Evolutionary conservation across 2,113 vertebrate species (phyloP), one percentile per base, ranked within the genome.

Genomic region (Ursus arctos): DNA sequence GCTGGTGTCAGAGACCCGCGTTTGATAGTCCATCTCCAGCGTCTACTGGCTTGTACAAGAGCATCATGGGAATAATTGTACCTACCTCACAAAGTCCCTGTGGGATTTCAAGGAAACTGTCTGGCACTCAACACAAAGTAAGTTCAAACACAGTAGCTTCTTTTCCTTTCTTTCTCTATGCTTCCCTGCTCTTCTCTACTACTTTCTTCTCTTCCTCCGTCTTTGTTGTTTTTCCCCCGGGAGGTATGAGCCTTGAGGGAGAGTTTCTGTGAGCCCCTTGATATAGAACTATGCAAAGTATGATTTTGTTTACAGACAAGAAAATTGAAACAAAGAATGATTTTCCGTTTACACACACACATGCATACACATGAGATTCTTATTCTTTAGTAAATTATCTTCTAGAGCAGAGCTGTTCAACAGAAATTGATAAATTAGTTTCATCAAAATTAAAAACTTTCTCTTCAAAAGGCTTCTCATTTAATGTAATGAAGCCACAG

Each of bases 361-460:
- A 72, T 72, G 33, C 36, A 74, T 51, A 51, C 15, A 40, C 36
- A 40, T 24, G 53, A 63, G 51, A 51, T 59, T 84, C 12, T 80
- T 13, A 91, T 86, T 93, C 16, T 77, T 53, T 83, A n/a, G 18
- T 33, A 88, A 97, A 88, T 65, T 72, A 53, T 71, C 53, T 88
- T 84, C 43, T 63, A 49, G 8, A 55, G 22, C 26, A 91, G 51
- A 5, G 22, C 5, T 76, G 6, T 53, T 83, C 77, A 87, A 94
- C 21, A 77, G 43, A 67, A 77, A 83, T 55, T 71, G n/a, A 87
- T 51, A 92, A 47, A 43, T 71, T 53, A 71, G 33, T 18, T 77
- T 76, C 43, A 77, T 61, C n/a, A 87, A 94, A 88, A 89, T 88
- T 84, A 80, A 91, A 94, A 63, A 21, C 8, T 47, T 91, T 59